Evolutionary conservation across 2,113 vertebrate species (phyloP).

Genomic region (Trochalopteron elliotii): DNA sequence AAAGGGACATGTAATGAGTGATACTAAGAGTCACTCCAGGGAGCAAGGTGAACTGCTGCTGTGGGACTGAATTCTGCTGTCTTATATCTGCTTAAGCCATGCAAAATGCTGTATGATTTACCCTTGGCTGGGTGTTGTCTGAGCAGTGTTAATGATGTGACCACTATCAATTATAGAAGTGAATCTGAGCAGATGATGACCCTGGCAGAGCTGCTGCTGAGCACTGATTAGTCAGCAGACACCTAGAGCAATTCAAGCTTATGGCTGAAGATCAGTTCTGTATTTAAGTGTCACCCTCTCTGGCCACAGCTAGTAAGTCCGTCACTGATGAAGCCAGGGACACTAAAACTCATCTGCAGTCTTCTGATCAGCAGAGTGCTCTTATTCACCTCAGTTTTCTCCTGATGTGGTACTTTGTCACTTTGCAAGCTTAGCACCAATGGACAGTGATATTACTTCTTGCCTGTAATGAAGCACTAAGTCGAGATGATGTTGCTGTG

Average conservation of each 20-base stretch:
- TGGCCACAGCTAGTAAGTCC: not conserved
- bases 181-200: not conserved
- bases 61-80: not conserved
- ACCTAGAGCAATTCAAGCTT: not conserved
- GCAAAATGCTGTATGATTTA: not conserved
- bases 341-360: not conserved
- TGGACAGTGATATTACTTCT: not conserved
- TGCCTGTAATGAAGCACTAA: not conserved
- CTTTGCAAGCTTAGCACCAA: not conserved
- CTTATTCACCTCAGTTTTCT: not conserved
- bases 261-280: not conserved
- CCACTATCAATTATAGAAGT: not conserved
- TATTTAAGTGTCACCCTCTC: not conserved
- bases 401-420: not conserved
- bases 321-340: not conserved
- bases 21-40: not conserved
- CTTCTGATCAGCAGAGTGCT: not conserved
- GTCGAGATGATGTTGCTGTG: not conserved
- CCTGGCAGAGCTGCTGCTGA: not conserved
- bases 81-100: not conserved
- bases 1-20: fast-evolving
- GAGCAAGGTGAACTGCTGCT: not conserved
- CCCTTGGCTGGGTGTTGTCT: not conserved
- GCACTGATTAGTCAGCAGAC: not conserved
- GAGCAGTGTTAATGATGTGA: not conserved